Evolutionary conservation across 2,797 vertebrate genomes (phyloP), one percentile per base, ranked within the genome.

Genomic region (Diceros bicornis): DNA sequence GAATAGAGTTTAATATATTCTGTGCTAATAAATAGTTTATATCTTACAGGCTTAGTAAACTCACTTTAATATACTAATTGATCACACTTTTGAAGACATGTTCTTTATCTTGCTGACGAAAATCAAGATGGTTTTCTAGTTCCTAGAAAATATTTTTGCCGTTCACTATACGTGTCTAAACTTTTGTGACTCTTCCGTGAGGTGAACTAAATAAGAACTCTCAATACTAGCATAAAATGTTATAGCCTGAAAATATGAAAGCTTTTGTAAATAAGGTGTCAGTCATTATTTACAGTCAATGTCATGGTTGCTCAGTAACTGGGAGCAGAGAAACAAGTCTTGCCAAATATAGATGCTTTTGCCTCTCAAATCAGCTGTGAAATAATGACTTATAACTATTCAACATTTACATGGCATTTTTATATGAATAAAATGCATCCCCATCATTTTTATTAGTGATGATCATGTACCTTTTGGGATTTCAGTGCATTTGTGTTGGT

Each of bases 311-410:
- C 87, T 94, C n/a, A 68, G 69, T 93, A 68, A 93, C 84, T 86
- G 97, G 72, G 20, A 81, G 44, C 74, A 93, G 71, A 90, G 21
- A 12, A 82, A 86, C 41, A 89, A 94, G 27, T 27, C 72, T 91
- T 89, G 50, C 62, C 78, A 94, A 97, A 95, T 89, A 57, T 8
- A 78, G 62, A 66, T 66, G 37, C 37, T 72, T 72, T 94, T 95
- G 84, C 93, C 27, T 96, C 92, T 92, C 85, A 91, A 89, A 91
- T 95, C 77, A 94, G 44, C 61, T 66, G 74, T 93, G 79, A 97
- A 90, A 94, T 84, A 75, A 91, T 89, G 78, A 94, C 81, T 91
- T 94, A 64, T 8, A 72, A 62, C 90, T 95, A 96, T 94, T 84
- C 29, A 27, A 29, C n/a, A 92, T 88, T 94, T 91, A 78, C 59